Base-by-base conservation (phyloP, 2,797 vertebrate species). In the Eurystomus glaucurus region DNA sequence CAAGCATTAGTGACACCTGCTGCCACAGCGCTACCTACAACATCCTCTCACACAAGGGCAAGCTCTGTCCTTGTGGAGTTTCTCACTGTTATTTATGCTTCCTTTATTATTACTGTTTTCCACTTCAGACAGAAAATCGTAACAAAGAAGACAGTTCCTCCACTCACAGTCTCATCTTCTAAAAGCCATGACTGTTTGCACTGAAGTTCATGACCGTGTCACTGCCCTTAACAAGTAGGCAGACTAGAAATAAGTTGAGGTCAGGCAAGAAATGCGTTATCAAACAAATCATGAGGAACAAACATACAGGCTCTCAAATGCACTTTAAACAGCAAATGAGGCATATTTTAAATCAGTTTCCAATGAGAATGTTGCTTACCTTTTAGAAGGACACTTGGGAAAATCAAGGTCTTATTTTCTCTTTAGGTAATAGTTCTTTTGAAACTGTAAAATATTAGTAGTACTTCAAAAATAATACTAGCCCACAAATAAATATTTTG, bases 1-100 rank as follows among this genome's bases (percentile, higher is more conserved):
- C 28, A 43, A n/a, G 48, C 1, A 5, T 31, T 43, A 68, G 66
- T 0, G 0, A n/a, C 2, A 55, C n/a, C 57, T 71, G 26, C 43
- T 72, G 54, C 41, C 84, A 78, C 45, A 14, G n/a, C 3, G 22
- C 25, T 51, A 57, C 48, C 58, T 70, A 52, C 41, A 75, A 51
- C 29, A 58, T 23, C 14, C 46, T 61, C 25, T n/a, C 13, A 31
- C 17, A 12, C 11, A 69, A 60, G 28, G 68, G 61, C 45, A 50
- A 82, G 22, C 14, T 21, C 55, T 14, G 14, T 4, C 26, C 43
- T 50, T 48, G 22, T 8, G 21, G 6, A 61, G 28, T 29, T 79
- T 45, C 21, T 39, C 23, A 25, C 23, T 72, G 29, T 0, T 83
- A 60, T 71, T 69, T 41, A 48, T 43, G 39, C 7, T 86, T 52